Base-by-base conservation (phyloP, 2,797 vertebrate species). In the Pogoniulus pusillus region DNA sequence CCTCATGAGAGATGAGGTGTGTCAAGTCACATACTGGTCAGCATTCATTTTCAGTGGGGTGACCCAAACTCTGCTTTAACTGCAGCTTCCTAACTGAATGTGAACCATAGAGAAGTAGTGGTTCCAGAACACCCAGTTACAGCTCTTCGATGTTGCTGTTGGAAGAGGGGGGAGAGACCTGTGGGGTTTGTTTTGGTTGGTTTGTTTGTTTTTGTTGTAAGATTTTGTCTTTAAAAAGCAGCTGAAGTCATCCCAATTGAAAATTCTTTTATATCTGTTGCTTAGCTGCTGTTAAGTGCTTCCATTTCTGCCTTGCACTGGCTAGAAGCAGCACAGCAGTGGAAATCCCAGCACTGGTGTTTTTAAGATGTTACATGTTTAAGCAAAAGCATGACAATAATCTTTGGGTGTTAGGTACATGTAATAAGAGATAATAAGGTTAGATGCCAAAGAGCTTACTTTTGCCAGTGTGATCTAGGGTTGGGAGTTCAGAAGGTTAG, bases 21-120 rank as follows among this genome's bases (percentile, higher is more conserved):
- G n/a, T 17, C 51, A 9, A 2, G 34, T 37, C 58, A 29, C 34
- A 2, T 63, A 0, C 6, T 12, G 29, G 7, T 20, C 73, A 66
- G 34, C 18, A 7, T 19, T 7, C 2, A 0, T 63, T n/a, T n/a
- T 15, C 16, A 57, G 0, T 30, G 2, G 8, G 10, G 2, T 0
- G 1, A 7, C 19, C 26, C 39, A 20, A 58, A 1, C 47, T 51
- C 37, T 37, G 37, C 57, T 37, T 57, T 59, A 53, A 59, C 29
- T 84, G 62, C 65, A 68, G 0, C 3, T 1, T 29, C 2, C 1
- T 30, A 30, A 12, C 1, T 53, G 63, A 30, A 26, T 0, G 0
- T 2, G n/a, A 35, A 27, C 49, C 34, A 10, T 47, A 16, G 66
- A 10, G 34, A 15, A 14, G 10, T 9, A 49, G 20, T 17, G 16